phyloP scores from a whole-genome alignment of 2,888 invertebrate genomes.

The Strigamia crassipes region DNA sequence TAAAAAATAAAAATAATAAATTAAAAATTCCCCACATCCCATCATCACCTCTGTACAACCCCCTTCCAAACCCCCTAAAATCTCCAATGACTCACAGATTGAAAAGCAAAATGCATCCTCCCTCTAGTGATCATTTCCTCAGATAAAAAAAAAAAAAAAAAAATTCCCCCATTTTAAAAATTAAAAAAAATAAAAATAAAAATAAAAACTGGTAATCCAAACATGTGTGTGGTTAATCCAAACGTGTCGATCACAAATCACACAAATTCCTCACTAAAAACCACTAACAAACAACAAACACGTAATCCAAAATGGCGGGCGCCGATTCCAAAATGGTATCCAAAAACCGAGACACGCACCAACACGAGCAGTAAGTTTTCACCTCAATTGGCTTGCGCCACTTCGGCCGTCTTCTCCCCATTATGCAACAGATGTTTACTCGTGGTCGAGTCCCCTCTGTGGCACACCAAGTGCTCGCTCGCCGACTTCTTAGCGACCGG shows the following conservation, averaged over 20 bases:
- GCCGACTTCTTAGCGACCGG: slow-evolving; percentile 15
- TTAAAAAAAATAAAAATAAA: neutral
- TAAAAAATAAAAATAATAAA: neutral
- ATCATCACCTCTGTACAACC: neutral
- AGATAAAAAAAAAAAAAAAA: neutral
- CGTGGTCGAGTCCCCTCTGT: neutral
- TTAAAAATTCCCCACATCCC: neutral
- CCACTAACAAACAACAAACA: neutral
- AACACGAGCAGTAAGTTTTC: neutral
- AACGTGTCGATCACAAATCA: neutral
- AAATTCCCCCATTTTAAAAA: neutral
- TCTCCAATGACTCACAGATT: neutral
- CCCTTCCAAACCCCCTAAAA: neutral
- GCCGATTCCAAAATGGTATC: neutral
- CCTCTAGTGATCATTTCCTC: neutral
- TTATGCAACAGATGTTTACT: slow-evolving; percentile 28
- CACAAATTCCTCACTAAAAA: neutral
- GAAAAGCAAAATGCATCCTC: neutral
- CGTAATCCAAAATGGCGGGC: neutral
- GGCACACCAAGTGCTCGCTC: neutral
- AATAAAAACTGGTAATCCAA: neutral
- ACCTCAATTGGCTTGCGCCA: slow-evolving; percentile 29
- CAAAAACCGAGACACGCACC: neutral
- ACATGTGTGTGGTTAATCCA: neutral
- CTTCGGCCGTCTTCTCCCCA: slow-evolving; percentile 41